Conservation (phyloP, 2,113 vertebrate species). For the Suncus etruscus region DNA sequence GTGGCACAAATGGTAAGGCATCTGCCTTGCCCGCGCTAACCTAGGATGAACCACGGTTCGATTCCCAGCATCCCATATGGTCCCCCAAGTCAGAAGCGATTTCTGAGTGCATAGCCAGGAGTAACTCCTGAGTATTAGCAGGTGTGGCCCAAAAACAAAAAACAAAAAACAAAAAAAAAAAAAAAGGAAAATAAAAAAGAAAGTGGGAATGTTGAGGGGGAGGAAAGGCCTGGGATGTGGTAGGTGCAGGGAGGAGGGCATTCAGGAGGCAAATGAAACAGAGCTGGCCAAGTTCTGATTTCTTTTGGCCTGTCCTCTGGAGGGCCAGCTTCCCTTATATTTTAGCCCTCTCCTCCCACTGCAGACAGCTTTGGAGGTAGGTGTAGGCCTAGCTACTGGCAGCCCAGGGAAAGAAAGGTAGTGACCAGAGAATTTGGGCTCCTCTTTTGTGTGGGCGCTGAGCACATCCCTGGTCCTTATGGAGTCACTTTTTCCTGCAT, state of each 20-base stretch:
- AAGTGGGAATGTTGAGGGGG: neutral
- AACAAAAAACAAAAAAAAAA: no score
- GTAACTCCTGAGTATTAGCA: no score
- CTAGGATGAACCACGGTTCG: no score
- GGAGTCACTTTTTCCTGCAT: constrained; percentile 22
- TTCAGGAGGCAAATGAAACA: no score
- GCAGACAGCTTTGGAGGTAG: constrained; percentile 61
- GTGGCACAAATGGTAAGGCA: no score
- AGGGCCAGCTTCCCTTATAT: neutral
- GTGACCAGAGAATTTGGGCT: neutral
- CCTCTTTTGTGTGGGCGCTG: neutral
- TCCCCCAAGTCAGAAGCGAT: no score
- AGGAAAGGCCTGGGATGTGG: neutral
- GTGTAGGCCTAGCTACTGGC: constrained; percentile 44
- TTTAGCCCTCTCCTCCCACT: neutral
- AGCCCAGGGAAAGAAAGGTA: neutral
- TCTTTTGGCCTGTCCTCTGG: neutral
- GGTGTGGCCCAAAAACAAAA: no score
- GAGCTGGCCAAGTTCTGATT: neutral
- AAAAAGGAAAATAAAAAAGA: neutral
- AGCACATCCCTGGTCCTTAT: neutral
- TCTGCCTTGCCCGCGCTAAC: no score
- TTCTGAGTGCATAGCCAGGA: no score
- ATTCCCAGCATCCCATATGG: no score
- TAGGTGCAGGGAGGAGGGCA: neutral